Evolutionary conservation across 2,113 vertebrate genomes (phyloP).

Genomic region (Nycticryphes semicollaris): DNA sequence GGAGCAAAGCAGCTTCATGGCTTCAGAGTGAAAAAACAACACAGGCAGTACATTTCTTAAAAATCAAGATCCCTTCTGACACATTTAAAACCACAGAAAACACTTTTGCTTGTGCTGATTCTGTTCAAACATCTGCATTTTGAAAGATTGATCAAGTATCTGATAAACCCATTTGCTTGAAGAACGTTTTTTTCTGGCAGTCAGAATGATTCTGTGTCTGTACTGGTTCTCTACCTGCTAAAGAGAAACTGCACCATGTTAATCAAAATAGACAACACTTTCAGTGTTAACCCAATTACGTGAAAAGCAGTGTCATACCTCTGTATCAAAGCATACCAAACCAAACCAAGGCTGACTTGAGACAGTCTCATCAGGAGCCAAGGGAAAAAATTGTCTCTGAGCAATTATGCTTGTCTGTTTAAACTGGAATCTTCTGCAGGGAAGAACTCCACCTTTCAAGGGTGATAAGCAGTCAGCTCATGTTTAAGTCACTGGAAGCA

Average conservation of each 20-base stretch:
- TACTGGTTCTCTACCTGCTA: neutral
- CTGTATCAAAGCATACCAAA: neutral
- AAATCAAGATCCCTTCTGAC: neutral
- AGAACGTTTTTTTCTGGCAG: neutral
- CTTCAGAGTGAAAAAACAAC: neutral
- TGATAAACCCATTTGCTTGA: neutral
- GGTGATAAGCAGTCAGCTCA: constrained; percentile 10
- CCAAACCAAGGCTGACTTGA: neutral
- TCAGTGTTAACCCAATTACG: neutral
- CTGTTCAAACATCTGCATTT: constrained; percentile 24
- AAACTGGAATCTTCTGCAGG: neutral
- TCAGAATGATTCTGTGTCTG: neutral
- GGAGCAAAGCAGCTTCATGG: neutral
- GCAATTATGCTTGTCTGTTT: neutral
- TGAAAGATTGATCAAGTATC: constrained; percentile 30
- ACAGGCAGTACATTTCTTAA: neutral
- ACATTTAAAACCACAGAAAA: neutral
- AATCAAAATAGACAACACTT: neutral
- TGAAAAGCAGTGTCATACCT: neutral
- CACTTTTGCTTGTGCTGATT: neutral
- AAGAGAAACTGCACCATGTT: neutral
- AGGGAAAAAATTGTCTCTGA: neutral
- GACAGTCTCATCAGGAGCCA: neutral
- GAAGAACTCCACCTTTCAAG: neutral
- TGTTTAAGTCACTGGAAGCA: constrained; percentile 9